These are phyloP conservation scores for Apoderus coryli DNA, from an alignment of 2,888 invertebrate species.

Conservation along the genomic window DNA sequence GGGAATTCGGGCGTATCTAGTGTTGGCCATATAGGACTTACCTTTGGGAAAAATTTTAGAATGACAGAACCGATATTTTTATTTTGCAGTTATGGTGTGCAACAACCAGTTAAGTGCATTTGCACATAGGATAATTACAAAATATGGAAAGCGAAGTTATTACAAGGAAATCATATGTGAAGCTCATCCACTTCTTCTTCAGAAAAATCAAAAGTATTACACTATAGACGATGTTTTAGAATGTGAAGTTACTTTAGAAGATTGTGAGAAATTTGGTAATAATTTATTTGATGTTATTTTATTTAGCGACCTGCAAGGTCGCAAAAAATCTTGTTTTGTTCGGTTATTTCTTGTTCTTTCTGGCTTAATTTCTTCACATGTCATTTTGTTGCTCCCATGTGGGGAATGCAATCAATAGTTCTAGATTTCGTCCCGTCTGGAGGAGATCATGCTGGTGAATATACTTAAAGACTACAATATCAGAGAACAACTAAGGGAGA, in stretches of 20 bases:
- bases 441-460: conserved; percentile 1
- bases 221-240: conserved; percentile 21
- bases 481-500: too few relatives aligned
- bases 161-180: conserved; percentile 42
- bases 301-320: too few relatives aligned
- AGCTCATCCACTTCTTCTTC: conserved; percentile 29
- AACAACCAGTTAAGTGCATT: conserved; percentile 43
- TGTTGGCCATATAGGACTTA: too few relatives aligned
- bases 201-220: conserved; percentile 19
- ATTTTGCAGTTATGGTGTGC: conserved; percentile 48
- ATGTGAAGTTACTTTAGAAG: conserved; percentile 29
- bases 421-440: too few relatives aligned
- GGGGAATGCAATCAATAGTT: neutral
- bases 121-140: conserved; percentile 36
- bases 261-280: conserved; percentile 31
- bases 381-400: neutral
- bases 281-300: conserved; percentile 7
- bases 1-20: too few relatives aligned
- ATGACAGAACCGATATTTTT: too few relatives aligned
- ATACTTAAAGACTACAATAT: too few relatives aligned
- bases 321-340: too few relatives aligned
- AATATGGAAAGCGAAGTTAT: conserved; percentile 34
- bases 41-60: too few relatives aligned
- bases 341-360: too few relatives aligned
- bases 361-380: too few relatives aligned